Base-by-base conservation (phyloP, 2,113 vertebrate species). In the Lagopus leucura region DNA sequence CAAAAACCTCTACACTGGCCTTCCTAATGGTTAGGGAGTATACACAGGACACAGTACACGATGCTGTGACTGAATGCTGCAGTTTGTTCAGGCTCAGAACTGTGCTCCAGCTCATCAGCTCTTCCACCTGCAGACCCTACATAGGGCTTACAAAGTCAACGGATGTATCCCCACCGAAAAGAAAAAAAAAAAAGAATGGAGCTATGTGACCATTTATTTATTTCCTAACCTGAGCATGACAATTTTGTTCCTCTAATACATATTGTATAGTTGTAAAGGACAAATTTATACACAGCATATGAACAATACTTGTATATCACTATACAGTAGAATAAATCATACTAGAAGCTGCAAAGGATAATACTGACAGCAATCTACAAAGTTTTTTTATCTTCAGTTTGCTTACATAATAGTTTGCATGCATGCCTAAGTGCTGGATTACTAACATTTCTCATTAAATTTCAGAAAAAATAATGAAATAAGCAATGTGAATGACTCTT, bases 381-480 rank as follows among this genome's bases (percentile, higher is more conserved):
- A 93, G 78, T 27, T 71, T 64, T 58, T 69, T 45, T 12, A 52
- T 67, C 45, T 67, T 28, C 38, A 80, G 18, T 79, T 90, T 95
- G 67, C 75, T 92, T 83, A 78, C 19, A 18, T 70, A 90, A 78
- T 60, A 83, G 60, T 60, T 79, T 85, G 42, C 16, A 81, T 1
- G 3, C 27, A 70, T 48, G 57, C 27, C 90, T 63, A 85, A 65
- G 36, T 48, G 14, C 15, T 63, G 48, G 24, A 52, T 84, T 91
- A 87, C 45, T 90, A 85, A 28, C 36, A 48, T 28, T 4, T 1
- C 30, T 83, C 40, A 82, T 47, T 38, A 87, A 61, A 90, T 83
- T 90, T 90, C 82, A 95, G 73, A 45, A 64, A 91, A 93, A 87
- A 43, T 65, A 80, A 74, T 15, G 69, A 48, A 89, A 67, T 36